phyloP scores from a whole-genome alignment of 92 coral and sea anemone genomes.

The Ricordea florida region DNA sequence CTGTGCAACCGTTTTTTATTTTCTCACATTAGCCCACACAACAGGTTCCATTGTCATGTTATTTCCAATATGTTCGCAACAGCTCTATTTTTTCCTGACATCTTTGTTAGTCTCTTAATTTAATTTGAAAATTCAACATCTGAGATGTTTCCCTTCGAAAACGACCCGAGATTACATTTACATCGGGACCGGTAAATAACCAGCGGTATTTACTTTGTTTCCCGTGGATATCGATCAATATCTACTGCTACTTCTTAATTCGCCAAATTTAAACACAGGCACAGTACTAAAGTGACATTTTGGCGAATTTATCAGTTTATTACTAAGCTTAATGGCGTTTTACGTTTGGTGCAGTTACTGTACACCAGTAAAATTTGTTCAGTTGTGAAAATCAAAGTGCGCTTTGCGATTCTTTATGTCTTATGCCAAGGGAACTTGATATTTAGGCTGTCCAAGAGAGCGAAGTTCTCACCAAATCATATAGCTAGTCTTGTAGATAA shows the following conservation, averaged over 20 bases:
- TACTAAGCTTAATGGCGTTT: too few species aligned
- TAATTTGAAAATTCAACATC: constrained; percentile 5
- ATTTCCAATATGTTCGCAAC: too few species aligned
- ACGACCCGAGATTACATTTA: not conserved
- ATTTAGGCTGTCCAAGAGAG: too few species aligned
- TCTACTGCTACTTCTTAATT: not conserved
- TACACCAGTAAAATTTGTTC: not conserved
- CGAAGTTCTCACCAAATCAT: too few species aligned
- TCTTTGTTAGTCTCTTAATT: not conserved
- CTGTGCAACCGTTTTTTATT: too few species aligned
- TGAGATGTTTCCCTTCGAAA: constrained; percentile 45
- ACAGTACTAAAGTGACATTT: constrained; percentile 20
- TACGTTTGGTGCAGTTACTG: not conserved
- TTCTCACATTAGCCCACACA: too few species aligned
- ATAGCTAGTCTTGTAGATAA: too few species aligned
- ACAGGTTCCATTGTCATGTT: too few species aligned
- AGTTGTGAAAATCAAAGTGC: not conserved
- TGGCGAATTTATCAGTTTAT: not conserved
- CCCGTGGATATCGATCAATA: not conserved
- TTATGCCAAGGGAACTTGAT: too few species aligned
- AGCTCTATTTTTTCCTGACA: too few species aligned
- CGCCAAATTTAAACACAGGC: not conserved
- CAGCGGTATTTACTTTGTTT: constrained; percentile 1
- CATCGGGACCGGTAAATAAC: not conserved
- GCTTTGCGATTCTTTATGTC: too few species aligned